Evolutionary conservation across 2,113 vertebrate species (phyloP).

Genomic region (Choloepus hoffmanni): DNA sequence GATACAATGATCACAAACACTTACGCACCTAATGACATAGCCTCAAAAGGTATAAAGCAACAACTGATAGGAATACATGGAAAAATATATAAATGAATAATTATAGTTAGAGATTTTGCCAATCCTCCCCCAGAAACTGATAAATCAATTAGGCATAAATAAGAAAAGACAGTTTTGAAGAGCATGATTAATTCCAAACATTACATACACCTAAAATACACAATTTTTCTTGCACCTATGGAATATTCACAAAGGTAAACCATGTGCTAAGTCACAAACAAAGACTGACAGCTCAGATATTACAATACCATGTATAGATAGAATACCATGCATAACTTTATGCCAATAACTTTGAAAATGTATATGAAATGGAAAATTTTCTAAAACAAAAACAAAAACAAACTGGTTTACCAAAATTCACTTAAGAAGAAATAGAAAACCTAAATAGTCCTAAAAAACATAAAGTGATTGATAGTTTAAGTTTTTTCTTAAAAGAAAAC

Average conservation of each 20-base stretch:
- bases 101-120: background rate
- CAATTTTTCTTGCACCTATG: background rate
- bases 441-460: background rate
- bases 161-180: background rate
- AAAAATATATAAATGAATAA: background rate
- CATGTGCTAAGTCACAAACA: conserved; percentile 7
- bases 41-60: conserved; percentile 38
- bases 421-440: background rate
- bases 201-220: background rate
- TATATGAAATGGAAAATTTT: background rate
- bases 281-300: background rate
- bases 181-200: background rate
- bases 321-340: background rate
- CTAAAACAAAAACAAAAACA: background rate
- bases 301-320: background rate
- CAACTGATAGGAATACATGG: background rate
- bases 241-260: background rate
- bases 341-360: conserved; percentile 3
- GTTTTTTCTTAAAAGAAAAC: conserved; percentile 20
- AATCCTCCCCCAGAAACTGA: conserved; percentile 1
- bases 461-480: background rate
- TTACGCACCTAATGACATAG: background rate
- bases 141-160: background rate
- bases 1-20: background rate
- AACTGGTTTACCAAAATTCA: background rate